Evolutionary conservation across 1,140 invertebrate genomes (phyloP).

Genomic region (Drosophila teissieri): DNA sequence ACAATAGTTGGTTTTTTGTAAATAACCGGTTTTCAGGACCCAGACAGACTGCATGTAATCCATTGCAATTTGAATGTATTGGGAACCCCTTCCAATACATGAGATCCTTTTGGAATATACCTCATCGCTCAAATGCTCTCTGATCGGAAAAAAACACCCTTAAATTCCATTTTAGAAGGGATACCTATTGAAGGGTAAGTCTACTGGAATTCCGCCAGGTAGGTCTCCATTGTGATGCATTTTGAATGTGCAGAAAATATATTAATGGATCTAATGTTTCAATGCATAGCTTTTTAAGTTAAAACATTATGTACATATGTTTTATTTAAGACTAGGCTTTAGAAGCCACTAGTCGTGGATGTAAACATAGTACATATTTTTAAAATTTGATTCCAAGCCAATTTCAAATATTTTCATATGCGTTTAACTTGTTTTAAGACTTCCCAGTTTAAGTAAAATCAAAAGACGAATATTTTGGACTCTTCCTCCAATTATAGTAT

Average conservation of each 20-base stretch:
- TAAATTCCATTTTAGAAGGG: constrained; percentile 15
- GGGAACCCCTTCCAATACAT: constrained; percentile 21
- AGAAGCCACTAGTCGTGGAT: too few relatives aligned
- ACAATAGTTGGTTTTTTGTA: constrained; percentile 1
- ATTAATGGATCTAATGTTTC: too few relatives aligned
- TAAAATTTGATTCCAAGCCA: background rate
- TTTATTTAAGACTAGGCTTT: too few relatives aligned
- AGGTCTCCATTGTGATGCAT: background rate
- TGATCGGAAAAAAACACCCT: constrained; percentile 65
- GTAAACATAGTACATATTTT: too few relatives aligned
- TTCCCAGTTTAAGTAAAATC: background rate
- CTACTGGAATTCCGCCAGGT: constrained; percentile 10
- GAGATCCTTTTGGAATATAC: constrained; percentile 14
- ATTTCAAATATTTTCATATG: background rate
- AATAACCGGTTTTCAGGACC: constrained; percentile 44
- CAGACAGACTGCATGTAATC: background rate
- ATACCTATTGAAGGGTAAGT: background rate
- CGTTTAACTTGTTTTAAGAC: background rate
- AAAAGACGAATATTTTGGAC: background rate
- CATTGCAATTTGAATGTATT: constrained; percentile 31
- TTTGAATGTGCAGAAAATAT: background rate
- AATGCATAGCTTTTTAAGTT: too few relatives aligned
- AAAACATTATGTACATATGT: too few relatives aligned
- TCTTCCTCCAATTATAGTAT: background rate
- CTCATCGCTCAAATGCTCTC: constrained; percentile 18